Base-by-base conservation (phyloP, 2,797 vertebrate genomes). In the Trematocara caparti region DNA sequence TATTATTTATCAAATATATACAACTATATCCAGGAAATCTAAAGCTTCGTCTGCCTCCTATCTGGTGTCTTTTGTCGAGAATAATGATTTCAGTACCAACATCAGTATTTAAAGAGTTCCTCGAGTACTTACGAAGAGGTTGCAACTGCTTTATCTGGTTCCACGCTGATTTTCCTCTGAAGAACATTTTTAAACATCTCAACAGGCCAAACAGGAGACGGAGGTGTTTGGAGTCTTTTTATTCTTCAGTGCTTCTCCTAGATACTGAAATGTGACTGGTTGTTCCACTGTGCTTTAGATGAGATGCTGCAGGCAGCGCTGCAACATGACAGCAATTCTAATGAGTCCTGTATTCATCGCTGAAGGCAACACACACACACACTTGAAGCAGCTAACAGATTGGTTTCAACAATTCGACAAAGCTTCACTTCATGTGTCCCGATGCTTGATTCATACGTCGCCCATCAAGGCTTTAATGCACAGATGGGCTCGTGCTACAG, bases 261-360 rank as follows among this genome's bases (percentile, higher is more conserved):
- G 74, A 78, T 6, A 30, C 69, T 32, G 59, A 89, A 83, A 89
- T 79, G 64, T 75, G 88, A 88, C 81, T 66, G 77, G 47, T 77
- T 21, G 38, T 77, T 83, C 40, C 77, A 32, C 81, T 73, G 90
- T 36, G 86, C 73, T 82, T 76, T n/a, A 78, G 85, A 90, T 45
- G 64, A 90, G 87, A 84, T 55, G 79, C 90, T 90, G 92, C 90
- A 92, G 92, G 90, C 92, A 75, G 81, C 14, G 82, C 80, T 74
- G 86, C 19, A 62, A 88, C 93, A 90, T 90, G 92, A 90, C 89
- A 88, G 84, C 83, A 90, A 95, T 95, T 88, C 89, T 94, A 95
- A 95, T 94, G 91, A 95, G 93, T 76, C 77, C 82, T 85, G 87
- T 72, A 91, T 92, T 95, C 93, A 94, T 86, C 43, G 19, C 90